Base-by-base conservation (phyloP, 2,888 invertebrate genomes). In the Cryptocephalus moraei region DNA sequence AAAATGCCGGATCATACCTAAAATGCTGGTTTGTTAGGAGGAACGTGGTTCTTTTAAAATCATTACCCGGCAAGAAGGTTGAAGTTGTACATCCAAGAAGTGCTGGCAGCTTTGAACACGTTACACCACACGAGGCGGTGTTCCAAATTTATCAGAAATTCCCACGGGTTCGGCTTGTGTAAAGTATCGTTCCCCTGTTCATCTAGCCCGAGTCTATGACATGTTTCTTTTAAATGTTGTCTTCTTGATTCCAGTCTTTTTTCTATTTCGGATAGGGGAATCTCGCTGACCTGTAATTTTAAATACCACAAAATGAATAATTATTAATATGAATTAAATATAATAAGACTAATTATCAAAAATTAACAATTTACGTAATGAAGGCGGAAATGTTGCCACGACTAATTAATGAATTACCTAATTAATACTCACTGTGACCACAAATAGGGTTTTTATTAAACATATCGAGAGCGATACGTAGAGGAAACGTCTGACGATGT, bases 11-110 rank as follows among this genome's bases (percentile, higher is more conserved):
- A 48, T 82, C 80, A 69, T 89, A 88, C 59, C 79, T 77, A 59
- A 42, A 65, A 56, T 48, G 43, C 48, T 22, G 6, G 22, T 22
- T 22, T 4, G 3, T 4, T 2, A 22, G 22, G 22, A 22, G 22
- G 22, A 22, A 22, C 6, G 22, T 22, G 6, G 6, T 22, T 22
- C 3, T 22, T 22, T 6, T 6, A 22, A 22, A 22, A 22, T 22
- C 22, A 62, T 63, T 70, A 77, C 71, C 90, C 90, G 8, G 89
- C 89, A 69, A 91, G 79, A 45, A 88, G 72, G 69, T 90, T 89
- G 71, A 91, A 90, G 71, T 90, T 90, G 71, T 89, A 89, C 84
- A 91, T 88, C 90, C 91, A 91, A 0, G 90, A 89, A 13, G 90
- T 88, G n/a, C 90, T 90, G 2, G 86, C 87, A 8, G 86, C 86